Percentiles rank a stretch among this genome's conserved stretches.
phyloP scores from a whole-genome alignment of 2,797 vertebrate species.

The Naso thynnoides region DNA sequence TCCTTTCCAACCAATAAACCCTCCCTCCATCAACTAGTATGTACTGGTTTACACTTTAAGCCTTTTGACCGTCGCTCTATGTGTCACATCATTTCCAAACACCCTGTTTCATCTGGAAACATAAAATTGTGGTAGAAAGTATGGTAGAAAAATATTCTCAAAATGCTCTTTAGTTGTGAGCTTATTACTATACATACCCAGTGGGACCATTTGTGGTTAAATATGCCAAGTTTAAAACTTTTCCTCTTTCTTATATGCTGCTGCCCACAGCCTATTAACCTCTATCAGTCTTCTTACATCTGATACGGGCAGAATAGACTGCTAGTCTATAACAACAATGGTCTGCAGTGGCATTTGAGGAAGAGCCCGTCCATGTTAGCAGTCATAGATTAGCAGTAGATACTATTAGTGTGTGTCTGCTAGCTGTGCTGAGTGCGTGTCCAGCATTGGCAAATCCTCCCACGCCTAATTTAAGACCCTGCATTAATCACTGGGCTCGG shows the following conservation, averaged over 20 bases:
- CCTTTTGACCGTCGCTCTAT: conserved; percentile 7
- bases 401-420: conserved; percentile 80
- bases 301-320: conserved; percentile 76
- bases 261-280: conserved; percentile 71
- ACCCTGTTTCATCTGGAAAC: conserved; percentile 11
- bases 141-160: conserved; percentile 14
- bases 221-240: conserved; percentile 57
- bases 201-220: conserved; percentile 46
- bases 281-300: conserved; percentile 78
- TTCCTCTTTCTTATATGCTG: conserved; percentile 25
- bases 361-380: conserved; percentile 82
- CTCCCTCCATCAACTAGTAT: background rate
- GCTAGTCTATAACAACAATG: conserved; percentile 78
- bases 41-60: background rate
- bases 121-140: conserved; percentile 14
- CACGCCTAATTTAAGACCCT: conserved; percentile 84
- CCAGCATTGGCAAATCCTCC: conserved; percentile 81
- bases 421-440: conserved; percentile 76
- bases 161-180: conserved; percentile 35
- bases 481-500: conserved; percentile 85
- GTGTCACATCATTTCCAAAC: background rate
- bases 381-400: conserved; percentile 82
- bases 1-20: background rate
- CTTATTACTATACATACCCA: conserved; percentile 41
- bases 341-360: conserved; percentile 79